Evolutionary conservation across 2,113 vertebrate species (phyloP).

Genomic region (Acanthochromis polyacanthus): DNA sequence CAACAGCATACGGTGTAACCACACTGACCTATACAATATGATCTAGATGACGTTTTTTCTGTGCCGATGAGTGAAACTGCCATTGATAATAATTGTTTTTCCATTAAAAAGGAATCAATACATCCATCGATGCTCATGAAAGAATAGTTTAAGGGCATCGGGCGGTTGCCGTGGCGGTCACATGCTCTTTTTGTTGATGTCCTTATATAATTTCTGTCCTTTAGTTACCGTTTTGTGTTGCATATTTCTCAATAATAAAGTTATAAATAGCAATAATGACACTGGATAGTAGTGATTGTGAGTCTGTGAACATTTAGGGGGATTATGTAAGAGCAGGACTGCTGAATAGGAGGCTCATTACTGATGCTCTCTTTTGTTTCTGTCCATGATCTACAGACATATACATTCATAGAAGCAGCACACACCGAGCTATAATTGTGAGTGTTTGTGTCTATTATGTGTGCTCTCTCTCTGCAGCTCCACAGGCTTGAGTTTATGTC

Average conservation of each 20-base stretch:
- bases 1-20: too few relatives aligned
- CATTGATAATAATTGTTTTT: conserved; percentile 41
- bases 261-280: not conserved
- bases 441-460: conserved; percentile 23
- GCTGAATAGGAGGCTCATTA: conserved; percentile 41
- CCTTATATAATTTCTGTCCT: conserved; percentile 14
- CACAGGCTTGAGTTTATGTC: conserved; percentile 63
- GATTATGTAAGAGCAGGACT: conserved; percentile 67
- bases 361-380: conserved; percentile 19
- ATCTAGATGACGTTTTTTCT: not conserved
- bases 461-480: conserved; percentile 24
- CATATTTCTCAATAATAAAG: not conserved
- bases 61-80: conserved; percentile 29
- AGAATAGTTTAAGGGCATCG: conserved; percentile 31
- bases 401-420: conserved; percentile 11
- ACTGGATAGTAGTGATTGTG: conserved; percentile 20
- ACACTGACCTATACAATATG: not conserved
- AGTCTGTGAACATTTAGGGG: conserved; percentile 49
- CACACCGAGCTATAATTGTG: conserved; percentile 10
- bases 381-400: not conserved
- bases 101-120: conserved; percentile 62
- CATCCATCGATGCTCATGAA: conserved; percentile 54
- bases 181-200: conserved; percentile 26
- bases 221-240: not conserved
- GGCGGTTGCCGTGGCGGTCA: conserved; percentile 36